These are phyloP conservation scores for Chrysolina haemoptera DNA, from an alignment of 2,888 invertebrate species.

Conservation along the genomic window DNA sequence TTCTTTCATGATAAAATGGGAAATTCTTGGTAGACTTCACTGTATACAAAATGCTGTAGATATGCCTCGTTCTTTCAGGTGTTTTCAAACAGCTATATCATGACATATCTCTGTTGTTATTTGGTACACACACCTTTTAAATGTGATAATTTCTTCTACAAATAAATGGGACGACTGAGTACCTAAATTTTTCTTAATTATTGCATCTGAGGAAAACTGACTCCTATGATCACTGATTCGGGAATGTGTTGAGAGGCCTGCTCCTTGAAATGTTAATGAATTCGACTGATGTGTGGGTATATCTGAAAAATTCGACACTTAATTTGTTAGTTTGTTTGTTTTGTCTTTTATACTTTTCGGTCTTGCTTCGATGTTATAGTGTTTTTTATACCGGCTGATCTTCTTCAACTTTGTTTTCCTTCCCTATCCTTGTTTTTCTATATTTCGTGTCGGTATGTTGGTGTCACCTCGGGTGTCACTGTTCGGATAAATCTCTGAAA, in stretches of 20 bases:
- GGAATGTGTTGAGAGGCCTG: constrained; percentile 27
- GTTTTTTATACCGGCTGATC: too few species aligned
- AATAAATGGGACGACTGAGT: constrained; percentile 45
- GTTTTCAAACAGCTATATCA: constrained; percentile 21
- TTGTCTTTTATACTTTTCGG: too few species aligned
- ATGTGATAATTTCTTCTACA: constrained; percentile 47
- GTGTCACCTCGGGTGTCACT: too few species aligned
- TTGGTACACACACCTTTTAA: constrained; percentile 47
- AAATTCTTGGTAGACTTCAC: not conserved
- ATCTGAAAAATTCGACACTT: too few species aligned
- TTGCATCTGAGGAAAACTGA: constrained; percentile 33
- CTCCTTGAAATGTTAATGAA: not conserved
- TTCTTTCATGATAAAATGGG: not conserved
- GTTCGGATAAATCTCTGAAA: too few species aligned
- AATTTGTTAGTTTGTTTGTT: too few species aligned
- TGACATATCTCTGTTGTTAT: constrained; percentile 42
- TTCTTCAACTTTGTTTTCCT: too few species aligned
- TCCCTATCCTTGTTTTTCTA: too few species aligned
- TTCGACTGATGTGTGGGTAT: too few species aligned
- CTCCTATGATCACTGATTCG: constrained; percentile 36
- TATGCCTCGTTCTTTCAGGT: not conserved
- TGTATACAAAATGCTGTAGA: not conserved
- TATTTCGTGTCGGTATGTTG: too few species aligned
- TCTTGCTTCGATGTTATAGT: too few species aligned
- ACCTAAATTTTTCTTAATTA: constrained; percentile 36